phyloP scores from a whole-genome alignment of 2,888 invertebrate genomes.

The Hipparchia semele region DNA sequence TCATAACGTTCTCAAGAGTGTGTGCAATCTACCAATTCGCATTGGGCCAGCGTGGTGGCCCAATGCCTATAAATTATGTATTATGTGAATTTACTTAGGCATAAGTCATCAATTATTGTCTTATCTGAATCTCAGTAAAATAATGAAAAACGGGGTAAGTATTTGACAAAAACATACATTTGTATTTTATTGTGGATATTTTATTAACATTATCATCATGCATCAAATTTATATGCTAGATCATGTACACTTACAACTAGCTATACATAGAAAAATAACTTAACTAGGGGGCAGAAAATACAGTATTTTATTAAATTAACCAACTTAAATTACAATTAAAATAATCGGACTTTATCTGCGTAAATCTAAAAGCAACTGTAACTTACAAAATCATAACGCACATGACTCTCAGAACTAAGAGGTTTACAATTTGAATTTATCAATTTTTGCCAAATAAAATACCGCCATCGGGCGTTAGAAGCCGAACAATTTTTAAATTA shows the following conservation, averaged over 20 bases:
- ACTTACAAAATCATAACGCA: slow-evolving; percentile 69
- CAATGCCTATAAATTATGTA: too few relatives aligned
- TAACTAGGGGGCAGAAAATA: slow-evolving; percentile 81
- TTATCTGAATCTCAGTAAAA: neutral
- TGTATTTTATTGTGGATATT: slow-evolving; percentile 82
- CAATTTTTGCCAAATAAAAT: slow-evolving; percentile 47
- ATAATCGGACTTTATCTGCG: slow-evolving; percentile 75
- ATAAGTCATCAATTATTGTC: too few relatives aligned
- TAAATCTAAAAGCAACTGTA: slow-evolving; percentile 76
- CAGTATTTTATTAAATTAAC: slow-evolving; percentile 80
- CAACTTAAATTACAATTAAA: slow-evolving; percentile 74
- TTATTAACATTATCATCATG: slow-evolving; percentile 84
- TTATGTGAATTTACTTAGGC: too few relatives aligned
- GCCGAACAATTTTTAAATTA: slow-evolving; percentile 44
- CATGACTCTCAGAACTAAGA: slow-evolving; percentile 73
- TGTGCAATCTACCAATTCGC: too few relatives aligned
- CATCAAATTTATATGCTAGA: slow-evolving; percentile 82
- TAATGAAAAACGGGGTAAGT: slow-evolving; percentile 1
- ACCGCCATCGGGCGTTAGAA: slow-evolving; percentile 55
- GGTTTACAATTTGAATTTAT: slow-evolving; percentile 48
- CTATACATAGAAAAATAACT: slow-evolving; percentile 84
- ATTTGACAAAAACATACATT: slow-evolving; percentile 45
- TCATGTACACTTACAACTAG: slow-evolving; percentile 83
- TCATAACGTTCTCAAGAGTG: too few relatives aligned
- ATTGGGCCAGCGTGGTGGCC: too few relatives aligned